Evolutionary conservation across 2,888 invertebrate genomes (phyloP).

Genomic region (Endomychus coccineus): DNA sequence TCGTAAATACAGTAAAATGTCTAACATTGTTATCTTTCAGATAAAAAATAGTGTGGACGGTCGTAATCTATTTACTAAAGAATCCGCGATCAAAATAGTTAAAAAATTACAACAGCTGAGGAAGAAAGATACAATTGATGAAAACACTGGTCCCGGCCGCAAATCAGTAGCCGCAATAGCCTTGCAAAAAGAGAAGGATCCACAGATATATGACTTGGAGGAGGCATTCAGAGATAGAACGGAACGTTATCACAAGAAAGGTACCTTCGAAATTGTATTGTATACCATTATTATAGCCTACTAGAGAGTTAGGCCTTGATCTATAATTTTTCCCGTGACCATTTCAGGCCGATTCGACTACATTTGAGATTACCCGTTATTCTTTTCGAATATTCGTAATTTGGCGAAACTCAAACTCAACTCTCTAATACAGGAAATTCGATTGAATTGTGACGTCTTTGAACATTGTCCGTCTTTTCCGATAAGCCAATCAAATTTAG

Average conservation of each 20-base stretch:
- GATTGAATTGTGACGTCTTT: no score
- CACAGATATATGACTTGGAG: slow-evolving; percentile 9
- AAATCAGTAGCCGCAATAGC: slow-evolving; percentile 9
- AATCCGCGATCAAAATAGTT: slow-evolving; percentile 8
- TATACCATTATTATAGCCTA: no score
- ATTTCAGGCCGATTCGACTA: no score
- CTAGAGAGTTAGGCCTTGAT: no score
- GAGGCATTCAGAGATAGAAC: slow-evolving; percentile 5
- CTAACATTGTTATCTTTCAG: slow-evolving; percentile 1
- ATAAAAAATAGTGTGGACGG: slow-evolving; percentile 1
- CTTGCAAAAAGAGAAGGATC: not conserved
- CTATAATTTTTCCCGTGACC: no score
- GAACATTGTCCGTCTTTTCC: no score
- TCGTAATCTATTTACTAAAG: slow-evolving; percentile 5
- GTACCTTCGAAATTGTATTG: slow-evolving; percentile 5
- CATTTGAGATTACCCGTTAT: no score
- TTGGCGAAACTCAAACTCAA: no score
- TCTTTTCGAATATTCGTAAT: no score
- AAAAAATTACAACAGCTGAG: slow-evolving; percentile 9
- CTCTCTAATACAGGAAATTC: no score
- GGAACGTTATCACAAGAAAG: slow-evolving; percentile 11
- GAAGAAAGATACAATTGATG: slow-evolving; percentile 9
- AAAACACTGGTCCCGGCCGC: no score
- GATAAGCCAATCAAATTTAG: no score
- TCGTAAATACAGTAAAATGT: not conserved